Evolutionary conservation across 2,113 vertebrate genomes (phyloP).

Genomic region (Mixornis gularis): DNA sequence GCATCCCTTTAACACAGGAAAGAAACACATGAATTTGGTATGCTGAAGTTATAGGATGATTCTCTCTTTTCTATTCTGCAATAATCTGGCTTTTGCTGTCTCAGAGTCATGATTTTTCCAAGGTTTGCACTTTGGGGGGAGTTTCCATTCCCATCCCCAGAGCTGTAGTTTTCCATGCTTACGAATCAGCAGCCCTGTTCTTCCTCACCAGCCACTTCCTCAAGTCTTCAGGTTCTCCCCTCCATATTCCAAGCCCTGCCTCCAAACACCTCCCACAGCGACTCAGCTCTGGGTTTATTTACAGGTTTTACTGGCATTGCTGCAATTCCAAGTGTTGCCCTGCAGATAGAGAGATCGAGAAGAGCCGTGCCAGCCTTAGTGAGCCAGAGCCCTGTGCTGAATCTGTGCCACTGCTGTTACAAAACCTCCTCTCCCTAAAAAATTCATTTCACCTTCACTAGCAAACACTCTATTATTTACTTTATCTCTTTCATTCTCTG

Average conservation of each 20-base stretch:
- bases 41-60: not conserved
- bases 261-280: conserved; percentile 21
- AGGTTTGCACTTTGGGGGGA: not conserved
- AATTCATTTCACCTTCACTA: not conserved
- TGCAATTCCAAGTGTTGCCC: conserved; percentile 32
- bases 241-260: not conserved
- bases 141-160: not conserved
- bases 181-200: not conserved
- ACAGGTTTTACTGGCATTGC: conserved; percentile 42
- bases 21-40: not conserved
- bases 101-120: not conserved
- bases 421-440: not conserved
- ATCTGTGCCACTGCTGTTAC: not conserved
- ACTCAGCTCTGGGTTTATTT: conserved; percentile 44
- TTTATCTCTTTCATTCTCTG: not conserved
- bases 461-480: not conserved
- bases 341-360: not conserved
- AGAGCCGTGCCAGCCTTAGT: not conserved
- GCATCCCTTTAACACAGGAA: not conserved
- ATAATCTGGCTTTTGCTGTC: not conserved
- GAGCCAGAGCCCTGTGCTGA: not conserved
- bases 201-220: conserved; percentile 32
- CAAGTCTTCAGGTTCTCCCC: conserved; percentile 9
- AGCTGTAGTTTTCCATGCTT: rapidly evolving
- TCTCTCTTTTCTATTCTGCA: not conserved